A percentile compares a stretch with the other conserved stretches of the same genome.
Conservation (phyloP, 2,888 invertebrate species). For the Euzophera pinguis region DNA sequence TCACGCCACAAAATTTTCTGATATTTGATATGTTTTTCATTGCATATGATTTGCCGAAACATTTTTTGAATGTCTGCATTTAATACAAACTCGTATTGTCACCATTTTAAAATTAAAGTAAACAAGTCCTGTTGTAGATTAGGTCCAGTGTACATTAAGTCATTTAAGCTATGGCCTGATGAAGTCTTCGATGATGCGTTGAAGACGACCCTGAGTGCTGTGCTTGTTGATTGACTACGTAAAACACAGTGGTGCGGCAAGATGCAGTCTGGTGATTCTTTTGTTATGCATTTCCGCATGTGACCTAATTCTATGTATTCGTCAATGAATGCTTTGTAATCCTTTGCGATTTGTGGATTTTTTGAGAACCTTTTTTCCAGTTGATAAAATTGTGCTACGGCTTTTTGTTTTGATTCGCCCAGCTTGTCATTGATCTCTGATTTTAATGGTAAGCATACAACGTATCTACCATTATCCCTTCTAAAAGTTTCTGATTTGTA, state of each 20-base stretch:
- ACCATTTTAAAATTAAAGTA: conserved; percentile 10
- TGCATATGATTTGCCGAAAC: conserved; percentile 3
- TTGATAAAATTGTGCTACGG: not conserved
- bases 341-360: not conserved
- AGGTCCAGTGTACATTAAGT: conserved; percentile 9
- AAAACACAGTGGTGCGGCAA: conserved; percentile 13
- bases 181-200: conserved; percentile 13
- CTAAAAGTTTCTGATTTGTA: not conserved
- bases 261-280: conserved; percentile 10
- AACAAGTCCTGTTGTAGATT: conserved; percentile 13
- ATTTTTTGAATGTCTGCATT: conserved; percentile 11
- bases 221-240: conserved; percentile 1
- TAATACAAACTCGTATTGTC: conserved; percentile 2
- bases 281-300: not conserved
- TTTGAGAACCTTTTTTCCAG: not conserved
- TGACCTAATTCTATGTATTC: conserved; percentile 2
- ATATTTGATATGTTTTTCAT: not conserved
- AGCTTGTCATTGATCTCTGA: not conserved
- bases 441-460: not conserved
- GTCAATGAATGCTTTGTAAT: conserved; percentile 1
- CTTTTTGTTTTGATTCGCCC: not conserved
- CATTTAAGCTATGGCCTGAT: conserved; percentile 8
- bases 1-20: not conserved
- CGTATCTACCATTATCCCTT: not conserved
- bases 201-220: conserved; percentile 8